phyloP scores from a whole-genome alignment of 1,140 invertebrate genomes.

The Ceratina japonica region DNA sequence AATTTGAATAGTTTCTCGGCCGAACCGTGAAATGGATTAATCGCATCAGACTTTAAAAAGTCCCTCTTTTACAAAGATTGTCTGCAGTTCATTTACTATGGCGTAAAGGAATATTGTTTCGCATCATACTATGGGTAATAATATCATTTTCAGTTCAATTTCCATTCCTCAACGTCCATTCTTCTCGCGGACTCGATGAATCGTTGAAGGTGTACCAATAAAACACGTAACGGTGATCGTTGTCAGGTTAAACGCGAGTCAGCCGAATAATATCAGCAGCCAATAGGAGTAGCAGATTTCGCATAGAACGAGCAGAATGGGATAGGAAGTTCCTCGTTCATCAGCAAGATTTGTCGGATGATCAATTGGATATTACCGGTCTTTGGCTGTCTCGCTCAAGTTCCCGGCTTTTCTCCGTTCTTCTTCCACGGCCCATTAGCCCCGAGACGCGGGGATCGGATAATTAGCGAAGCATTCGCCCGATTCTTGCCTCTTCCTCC shows the following conservation, averaged over 20 bases:
- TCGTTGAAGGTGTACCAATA: too few relatives aligned
- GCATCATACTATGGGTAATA: too few relatives aligned
- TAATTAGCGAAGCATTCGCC: slow-evolving; percentile 75
- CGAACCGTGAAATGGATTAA: slow-evolving; percentile 38
- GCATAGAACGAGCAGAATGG: slow-evolving; percentile 42
- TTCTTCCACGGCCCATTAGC: slow-evolving; percentile 69
- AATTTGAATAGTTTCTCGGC: slow-evolving; percentile 25
- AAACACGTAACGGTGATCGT: background rate
- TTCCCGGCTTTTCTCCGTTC: slow-evolving; percentile 25
- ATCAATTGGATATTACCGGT: slow-evolving; percentile 76
- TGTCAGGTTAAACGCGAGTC: background rate
- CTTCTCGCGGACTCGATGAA: too few relatives aligned
- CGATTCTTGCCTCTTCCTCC: slow-evolving; percentile 68
- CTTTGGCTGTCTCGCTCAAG: slow-evolving; percentile 55
- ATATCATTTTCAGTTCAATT: too few relatives aligned
- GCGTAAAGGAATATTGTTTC: too few relatives aligned
- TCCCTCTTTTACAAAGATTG: background rate
- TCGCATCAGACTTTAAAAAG: background rate
- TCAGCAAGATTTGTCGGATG: slow-evolving; percentile 73
- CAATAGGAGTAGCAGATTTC: slow-evolving; percentile 43
- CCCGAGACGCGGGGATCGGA: slow-evolving; percentile 73
- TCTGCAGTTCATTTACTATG: too few relatives aligned
- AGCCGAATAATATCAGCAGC: slow-evolving; percentile 4
- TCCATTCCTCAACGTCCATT: too few relatives aligned
- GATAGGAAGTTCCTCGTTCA: slow-evolving; percentile 70